Conservation (phyloP, 2,113 vertebrate species). For the Accipiter cooperii region DNA sequence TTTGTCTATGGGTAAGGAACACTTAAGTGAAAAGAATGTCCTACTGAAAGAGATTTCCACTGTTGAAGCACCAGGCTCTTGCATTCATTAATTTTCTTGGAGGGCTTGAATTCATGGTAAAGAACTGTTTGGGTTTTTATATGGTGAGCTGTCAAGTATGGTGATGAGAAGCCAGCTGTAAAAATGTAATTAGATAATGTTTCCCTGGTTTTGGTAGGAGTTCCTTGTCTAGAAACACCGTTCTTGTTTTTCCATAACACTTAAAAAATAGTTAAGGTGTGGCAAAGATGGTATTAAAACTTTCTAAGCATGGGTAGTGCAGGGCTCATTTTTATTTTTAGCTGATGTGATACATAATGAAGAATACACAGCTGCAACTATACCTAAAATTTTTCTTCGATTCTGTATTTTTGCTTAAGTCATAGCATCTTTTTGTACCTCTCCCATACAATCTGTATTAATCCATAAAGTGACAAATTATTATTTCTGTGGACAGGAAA, state of each 20-base stretch:
- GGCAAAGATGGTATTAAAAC: not conserved
- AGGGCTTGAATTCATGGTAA: not conserved
- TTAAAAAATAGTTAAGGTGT: not conserved
- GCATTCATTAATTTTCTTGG: not conserved
- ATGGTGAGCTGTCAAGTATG: not conserved
- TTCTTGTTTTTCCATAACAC: not conserved
- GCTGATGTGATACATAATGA: not conserved
- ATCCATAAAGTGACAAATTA: not conserved
- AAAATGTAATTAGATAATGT: not conserved
- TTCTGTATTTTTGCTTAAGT: not conserved
- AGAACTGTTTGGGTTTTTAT: fast-evolving
- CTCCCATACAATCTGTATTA: not conserved
- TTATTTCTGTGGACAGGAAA: not conserved
- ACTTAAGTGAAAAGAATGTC: not conserved
- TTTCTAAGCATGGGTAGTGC: not conserved
- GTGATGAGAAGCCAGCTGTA: not conserved
- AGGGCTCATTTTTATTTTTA: not conserved
- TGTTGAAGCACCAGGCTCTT: not conserved
- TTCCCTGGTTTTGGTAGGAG: not conserved
- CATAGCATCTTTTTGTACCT: not conserved
- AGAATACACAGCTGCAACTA: not conserved
- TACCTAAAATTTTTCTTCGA: not conserved
- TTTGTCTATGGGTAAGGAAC: not conserved
- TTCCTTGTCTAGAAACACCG: not conserved
- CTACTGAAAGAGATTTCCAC: not conserved